phyloP scores from a whole-genome alignment of 2,888 invertebrate genomes.

The Drosophila subquinaria region DNA sequence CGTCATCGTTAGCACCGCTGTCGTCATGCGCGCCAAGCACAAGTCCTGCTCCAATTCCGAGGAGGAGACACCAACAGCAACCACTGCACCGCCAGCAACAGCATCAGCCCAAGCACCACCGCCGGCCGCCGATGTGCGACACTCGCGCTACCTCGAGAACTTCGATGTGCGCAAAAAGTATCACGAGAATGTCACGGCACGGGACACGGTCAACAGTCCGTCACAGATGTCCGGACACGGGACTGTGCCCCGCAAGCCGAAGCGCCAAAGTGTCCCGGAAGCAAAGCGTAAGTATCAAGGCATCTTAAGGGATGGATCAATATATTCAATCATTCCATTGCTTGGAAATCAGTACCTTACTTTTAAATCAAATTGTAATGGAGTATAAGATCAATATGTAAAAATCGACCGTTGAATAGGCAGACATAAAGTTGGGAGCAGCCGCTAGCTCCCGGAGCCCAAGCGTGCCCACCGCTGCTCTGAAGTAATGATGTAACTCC shows the following conservation, averaged over 20 bases:
- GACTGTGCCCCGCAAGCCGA: conserved; percentile 74
- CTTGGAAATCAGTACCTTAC: no score
- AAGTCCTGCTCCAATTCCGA: conserved; percentile 83
- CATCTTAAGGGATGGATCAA: background rate
- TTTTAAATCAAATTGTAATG: no score
- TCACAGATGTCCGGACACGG: background rate
- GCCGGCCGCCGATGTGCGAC: conserved; percentile 69
- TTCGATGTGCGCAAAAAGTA: conserved; percentile 85
- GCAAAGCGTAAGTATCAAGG: conserved; percentile 51
- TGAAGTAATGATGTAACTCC: no score
- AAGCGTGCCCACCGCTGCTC: no score
- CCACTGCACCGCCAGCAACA: conserved; percentile 21
- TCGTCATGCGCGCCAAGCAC: conserved; percentile 80
- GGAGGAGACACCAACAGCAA: conserved; percentile 68
- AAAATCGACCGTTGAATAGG: no score
- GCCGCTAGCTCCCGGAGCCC: no score
- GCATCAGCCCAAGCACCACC: conserved; percentile 17
- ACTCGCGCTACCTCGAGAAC: conserved; percentile 84
- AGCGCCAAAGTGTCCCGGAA: conserved; percentile 74
- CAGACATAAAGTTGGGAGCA: no score
- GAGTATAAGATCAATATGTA: no score
- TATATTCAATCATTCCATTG: no score
- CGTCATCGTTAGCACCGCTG: conserved; percentile 44
- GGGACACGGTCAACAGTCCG: background rate
- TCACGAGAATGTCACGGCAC: conserved; percentile 76